Base-by-base conservation (phyloP, 1,140 invertebrate genomes). In the Battus philenor region DNA sequence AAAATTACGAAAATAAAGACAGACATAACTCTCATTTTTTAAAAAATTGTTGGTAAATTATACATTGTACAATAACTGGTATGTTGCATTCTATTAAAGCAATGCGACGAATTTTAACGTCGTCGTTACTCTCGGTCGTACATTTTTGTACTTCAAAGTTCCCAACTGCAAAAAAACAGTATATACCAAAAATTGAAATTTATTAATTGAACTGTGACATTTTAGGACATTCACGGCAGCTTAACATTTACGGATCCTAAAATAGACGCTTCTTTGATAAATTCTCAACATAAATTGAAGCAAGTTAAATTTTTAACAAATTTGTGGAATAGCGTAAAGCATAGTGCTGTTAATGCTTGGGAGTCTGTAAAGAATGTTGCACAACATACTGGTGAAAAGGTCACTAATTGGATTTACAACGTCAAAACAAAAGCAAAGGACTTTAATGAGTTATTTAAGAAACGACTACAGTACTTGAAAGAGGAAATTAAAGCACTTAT, bases 311-410 rank as follows among this genome's bases (percentile, higher is more conserved):
- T 34, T 18, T 22, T 59, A 12, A 30, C 22, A n/a, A 55, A 63
- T 27, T 29, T 61, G 7, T 64, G 55, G 63, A 44, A 45, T 26
- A 61, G 34, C 18, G 60, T 67, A 5, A 66, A 58, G 48, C 52
- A 60, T 11, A 61, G 47, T 47, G 45, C 50, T 6, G 45, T 10
- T 2, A 49, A 47, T 13, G 54, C 54, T 20, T 68, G 65, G 65
- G 52, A 62, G 17, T 36, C 47, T 18, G 33, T 72, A 4, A 67
- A 68, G 46, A 26, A 48, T 10, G 18, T 68, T 8, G 50, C 50
- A 2, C 31, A 46, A 17, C 47, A 55, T 5, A 54, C 55, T 24
- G 53, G 52, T 11, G 31, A 59, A 20, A 62, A 56, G 17, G 33
- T 63, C 9, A 44, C 29, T 4, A 24, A 24, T 7, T 63, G 52